These are phyloP conservation scores for Drosophila sucinea DNA, from an alignment of 1,140 invertebrate species.

Conservation along the genomic window DNA sequence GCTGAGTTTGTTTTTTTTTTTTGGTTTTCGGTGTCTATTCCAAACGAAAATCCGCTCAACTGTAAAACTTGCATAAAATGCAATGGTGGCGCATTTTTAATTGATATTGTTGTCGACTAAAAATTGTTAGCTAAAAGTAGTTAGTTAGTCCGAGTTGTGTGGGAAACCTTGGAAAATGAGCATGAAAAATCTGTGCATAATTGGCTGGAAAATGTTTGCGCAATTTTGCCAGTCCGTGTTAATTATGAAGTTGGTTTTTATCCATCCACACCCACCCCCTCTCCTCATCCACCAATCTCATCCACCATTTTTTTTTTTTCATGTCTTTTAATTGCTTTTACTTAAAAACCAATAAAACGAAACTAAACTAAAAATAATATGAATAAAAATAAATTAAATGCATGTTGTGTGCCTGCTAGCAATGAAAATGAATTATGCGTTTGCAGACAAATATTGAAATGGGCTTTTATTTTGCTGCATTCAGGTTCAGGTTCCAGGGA, in stretches of 20 bases:
- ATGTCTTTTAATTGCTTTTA: conserved; percentile 47
- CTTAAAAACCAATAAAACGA: conserved; percentile 52
- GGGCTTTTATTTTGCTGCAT: conserved; percentile 29
- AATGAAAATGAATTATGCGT: conserved; percentile 49
- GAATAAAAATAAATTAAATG: conserved; percentile 55
- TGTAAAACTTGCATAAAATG: conserved; percentile 65
- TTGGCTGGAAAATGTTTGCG: conserved; percentile 63
- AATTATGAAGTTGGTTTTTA: conserved; percentile 31
- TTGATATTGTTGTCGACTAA: conserved; percentile 56
- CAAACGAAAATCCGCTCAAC: conserved; percentile 52
- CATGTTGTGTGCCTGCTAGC: conserved; percentile 21
- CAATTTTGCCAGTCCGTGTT: conserved; percentile 48
- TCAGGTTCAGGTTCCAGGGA: neutral
- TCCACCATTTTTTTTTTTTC: neutral
- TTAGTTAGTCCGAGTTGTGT: neutral
- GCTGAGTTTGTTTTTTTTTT: conserved; percentile 36
- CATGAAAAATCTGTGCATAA: conserved; percentile 62
- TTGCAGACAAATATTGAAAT: conserved; percentile 43
- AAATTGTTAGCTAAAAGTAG: conserved; percentile 44
- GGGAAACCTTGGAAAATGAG: conserved; percentile 56
- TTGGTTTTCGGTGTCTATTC: conserved; percentile 25
- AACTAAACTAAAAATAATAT: conserved; percentile 10
- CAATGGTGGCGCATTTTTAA: conserved; percentile 60
- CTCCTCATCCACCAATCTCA: neutral
- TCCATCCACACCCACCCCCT: neutral